Base-by-base conservation (phyloP, 2,888 invertebrate genomes). In the Alitta virens region DNA sequence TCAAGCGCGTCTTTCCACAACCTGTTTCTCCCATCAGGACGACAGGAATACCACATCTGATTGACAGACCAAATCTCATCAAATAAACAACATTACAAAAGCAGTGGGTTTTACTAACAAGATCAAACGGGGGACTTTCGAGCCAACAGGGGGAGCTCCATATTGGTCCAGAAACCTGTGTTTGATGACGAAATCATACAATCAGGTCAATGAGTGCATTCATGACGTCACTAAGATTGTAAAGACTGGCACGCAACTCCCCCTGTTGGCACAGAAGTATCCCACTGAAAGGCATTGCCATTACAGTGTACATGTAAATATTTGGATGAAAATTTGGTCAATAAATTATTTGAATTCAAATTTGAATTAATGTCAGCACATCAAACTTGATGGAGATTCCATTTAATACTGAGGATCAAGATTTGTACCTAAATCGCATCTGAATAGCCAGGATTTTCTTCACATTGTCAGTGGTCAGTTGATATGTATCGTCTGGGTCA, bases 1-100 rank as follows among this genome's bases (percentile, higher is more conserved):
- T 70, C 23, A 79, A 70, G 23, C 75, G 66, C 7, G 79, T 79
- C 66, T 79, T 79, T 5, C 79, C 79, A 70, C 79, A 79, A 3
- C 79, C 79, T 9, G 79, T 79, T 63, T 79, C 79, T 24, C 79
- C 79, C 79, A 79, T 79, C 18, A 79, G 72, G 21, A 79, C 72
- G n/a, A 79, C 79, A 40, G 79, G 79, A 55, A 79, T 78, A 52
- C 72, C 69, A 70, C 78, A 77, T 60, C 77, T 78, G 60, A 50
- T n/a, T n/a, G n/a, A n/a, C n/a, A n/a, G 26, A 52, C 3, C 16
- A 9, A n/a, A 9, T 25, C 14, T 25, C 3, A 25, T 9, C 5
- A 52, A 12, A 40, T 40, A 40, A 14, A 16, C 12, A 14, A 40
- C 16, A 40, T 16, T 14, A 40, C 12, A 14, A 12, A 12, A 40